Conservation (phyloP, 2,888 invertebrate species). For the Drosophila multiciliata region DNA sequence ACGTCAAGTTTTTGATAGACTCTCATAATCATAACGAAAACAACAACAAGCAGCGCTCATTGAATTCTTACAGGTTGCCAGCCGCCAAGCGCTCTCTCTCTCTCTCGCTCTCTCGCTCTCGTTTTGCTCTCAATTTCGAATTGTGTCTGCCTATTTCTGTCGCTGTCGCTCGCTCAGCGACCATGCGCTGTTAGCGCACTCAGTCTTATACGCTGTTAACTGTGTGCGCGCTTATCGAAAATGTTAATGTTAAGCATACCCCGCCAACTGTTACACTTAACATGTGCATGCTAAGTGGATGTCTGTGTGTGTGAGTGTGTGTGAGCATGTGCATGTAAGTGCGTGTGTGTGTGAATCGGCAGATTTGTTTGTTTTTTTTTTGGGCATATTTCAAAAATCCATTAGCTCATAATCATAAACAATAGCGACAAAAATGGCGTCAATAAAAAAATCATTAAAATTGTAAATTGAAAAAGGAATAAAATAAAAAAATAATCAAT, state of each 20-base stretch:
- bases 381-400: conserved; percentile 45
- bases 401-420: conserved; percentile 62
- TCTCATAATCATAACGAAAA: conserved; percentile 82
- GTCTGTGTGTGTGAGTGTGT: background rate
- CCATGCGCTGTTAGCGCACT: conserved; percentile 51
- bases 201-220: conserved; percentile 65
- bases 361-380: conserved; percentile 1
- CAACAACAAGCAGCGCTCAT: conserved; percentile 62
- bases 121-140: conserved; percentile 54
- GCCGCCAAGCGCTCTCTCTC: conserved; percentile 28
- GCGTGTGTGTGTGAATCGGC: background rate
- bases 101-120: conserved; percentile 28
- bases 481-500: background rate
- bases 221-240: conserved; percentile 39
- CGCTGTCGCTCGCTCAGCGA: conserved; percentile 41
- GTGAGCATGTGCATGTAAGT: background rate
- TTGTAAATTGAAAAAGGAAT: background rate
- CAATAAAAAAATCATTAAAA: conserved; percentile 14
- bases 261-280: conserved; percentile 21
- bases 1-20: conserved; percentile 76
- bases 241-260: conserved; percentile 29
- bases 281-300: conserved; percentile 10
- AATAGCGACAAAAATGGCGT: conserved; percentile 40
- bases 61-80: conserved; percentile 75
- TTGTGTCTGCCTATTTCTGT: conserved; percentile 56